These are phyloP conservation scores for Oreochromis niloticus DNA, from an alignment of 2,113 vertebrate species.

Conservation along the genomic window DNA sequence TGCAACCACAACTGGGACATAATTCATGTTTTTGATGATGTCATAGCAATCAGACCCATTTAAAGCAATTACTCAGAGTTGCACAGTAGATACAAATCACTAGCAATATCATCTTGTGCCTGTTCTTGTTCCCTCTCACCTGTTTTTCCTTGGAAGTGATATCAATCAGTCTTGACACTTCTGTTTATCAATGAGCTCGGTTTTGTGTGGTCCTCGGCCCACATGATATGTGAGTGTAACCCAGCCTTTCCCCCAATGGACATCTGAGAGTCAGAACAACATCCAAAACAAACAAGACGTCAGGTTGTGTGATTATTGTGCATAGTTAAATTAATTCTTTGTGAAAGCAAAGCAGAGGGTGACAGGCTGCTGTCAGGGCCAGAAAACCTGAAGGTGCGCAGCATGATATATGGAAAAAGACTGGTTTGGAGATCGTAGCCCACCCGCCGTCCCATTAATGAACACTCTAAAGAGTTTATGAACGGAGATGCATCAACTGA, in stretches of 20 bases:
- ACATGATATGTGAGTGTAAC: neutral
- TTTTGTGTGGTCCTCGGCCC: constrained; percentile 21
- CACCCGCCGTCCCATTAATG: constrained; percentile 21
- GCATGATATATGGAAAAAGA: constrained; percentile 11
- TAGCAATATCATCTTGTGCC: neutral
- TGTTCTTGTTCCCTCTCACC: neutral
- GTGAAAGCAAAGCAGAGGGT: constrained; percentile 10
- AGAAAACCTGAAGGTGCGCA: neutral
- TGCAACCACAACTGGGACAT: constrained; percentile 21
- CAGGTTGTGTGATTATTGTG: constrained; percentile 27
- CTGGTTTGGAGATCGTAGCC: constrained; percentile 12
- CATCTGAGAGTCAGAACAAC: neutral
- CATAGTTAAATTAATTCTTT: constrained; percentile 24
- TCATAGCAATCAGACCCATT: constrained; percentile 5
- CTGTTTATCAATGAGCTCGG: neutral
- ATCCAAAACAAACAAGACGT: constrained; percentile 54
- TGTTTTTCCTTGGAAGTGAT: constrained; percentile 34
- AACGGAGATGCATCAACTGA: constrained; percentile 42
- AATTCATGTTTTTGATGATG: constrained; percentile 15
- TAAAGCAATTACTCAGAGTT: neutral
- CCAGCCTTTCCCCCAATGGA: neutral
- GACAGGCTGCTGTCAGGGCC: constrained; percentile 28
- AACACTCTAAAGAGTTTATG: constrained; percentile 31
- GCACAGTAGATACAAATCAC: neutral
- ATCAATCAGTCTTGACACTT: neutral